Evolutionary conservation across 2,113 vertebrate species (phyloP).

Genomic region (Centropus bengalensis): DNA sequence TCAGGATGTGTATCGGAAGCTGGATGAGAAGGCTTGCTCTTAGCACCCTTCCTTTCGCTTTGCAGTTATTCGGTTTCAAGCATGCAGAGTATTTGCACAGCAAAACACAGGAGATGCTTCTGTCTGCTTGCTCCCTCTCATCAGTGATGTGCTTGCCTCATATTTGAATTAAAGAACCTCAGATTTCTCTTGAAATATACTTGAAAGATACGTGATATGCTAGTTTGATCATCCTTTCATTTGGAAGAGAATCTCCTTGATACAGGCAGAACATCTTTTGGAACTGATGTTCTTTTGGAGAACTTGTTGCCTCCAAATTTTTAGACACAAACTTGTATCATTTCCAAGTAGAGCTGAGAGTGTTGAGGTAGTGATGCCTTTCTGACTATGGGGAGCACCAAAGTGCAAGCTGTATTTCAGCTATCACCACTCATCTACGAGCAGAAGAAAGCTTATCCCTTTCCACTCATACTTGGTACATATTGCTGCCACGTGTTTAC

Average conservation of each 20-base stretch:
- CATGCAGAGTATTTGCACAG: not conserved
- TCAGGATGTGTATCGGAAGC: not conserved
- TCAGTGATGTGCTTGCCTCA: not conserved
- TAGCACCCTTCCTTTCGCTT: not conserved
- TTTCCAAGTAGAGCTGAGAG: not conserved
- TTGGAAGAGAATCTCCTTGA: not conserved
- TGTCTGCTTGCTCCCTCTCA: rapidly evolving
- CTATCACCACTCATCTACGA: not conserved
- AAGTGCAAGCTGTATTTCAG: not conserved
- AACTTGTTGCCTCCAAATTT: no score
- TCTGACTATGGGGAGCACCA: not conserved
- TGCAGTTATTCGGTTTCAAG: not conserved
- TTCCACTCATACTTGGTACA: not conserved
- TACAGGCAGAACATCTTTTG: not conserved
- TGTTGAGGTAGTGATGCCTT: rapidly evolving
- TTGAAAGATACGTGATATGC: not conserved
- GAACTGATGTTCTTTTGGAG: no score
- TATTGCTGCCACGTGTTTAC: not conserved
- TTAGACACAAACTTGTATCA: not conserved
- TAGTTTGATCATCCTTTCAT: not conserved
- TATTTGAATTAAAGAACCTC: not conserved
- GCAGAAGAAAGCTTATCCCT: not conserved
- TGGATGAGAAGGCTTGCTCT: not conserved
- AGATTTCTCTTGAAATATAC: not conserved
- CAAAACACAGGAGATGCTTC: not conserved